A percentile compares a stretch with the other conserved stretches of the same genome.
Evolutionary conservation across 2,888 invertebrate species (phyloP).

Genomic region (Dynastes tityus): DNA sequence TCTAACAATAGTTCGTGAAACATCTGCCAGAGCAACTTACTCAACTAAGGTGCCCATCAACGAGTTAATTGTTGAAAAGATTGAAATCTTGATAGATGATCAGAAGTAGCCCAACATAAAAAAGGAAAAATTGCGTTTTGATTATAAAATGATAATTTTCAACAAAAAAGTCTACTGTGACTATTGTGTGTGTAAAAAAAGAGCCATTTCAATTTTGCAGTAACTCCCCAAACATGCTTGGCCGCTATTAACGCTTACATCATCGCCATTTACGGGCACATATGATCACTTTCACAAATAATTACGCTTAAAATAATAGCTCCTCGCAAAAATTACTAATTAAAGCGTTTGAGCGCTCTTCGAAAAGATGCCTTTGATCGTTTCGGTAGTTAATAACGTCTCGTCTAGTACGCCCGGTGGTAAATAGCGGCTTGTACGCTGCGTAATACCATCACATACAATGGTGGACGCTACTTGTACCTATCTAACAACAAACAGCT

Average conservation of each 20-base stretch:
- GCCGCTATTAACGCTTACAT: neutral
- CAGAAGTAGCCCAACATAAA: too few species aligned
- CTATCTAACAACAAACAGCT: neutral
- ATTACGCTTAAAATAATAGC: slow-evolving; percentile 28
- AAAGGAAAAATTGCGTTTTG: too few species aligned
- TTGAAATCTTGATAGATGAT: too few species aligned
- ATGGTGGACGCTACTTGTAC: too few species aligned
- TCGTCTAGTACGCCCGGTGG: slow-evolving; percentile 19
- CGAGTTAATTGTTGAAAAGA: too few species aligned
- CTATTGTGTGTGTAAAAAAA: too few species aligned
- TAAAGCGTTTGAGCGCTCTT: slow-evolving; percentile 40
- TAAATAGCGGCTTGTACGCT: slow-evolving; percentile 10
- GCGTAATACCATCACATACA: neutral
- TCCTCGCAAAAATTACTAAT: slow-evolving; percentile 36
- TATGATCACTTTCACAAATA: slow-evolving; percentile 11
- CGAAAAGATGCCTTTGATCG: slow-evolving; percentile 30
- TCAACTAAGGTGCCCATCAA: too few species aligned
- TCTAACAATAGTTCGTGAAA: too few species aligned
- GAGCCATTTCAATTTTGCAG: neutral
- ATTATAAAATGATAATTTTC: too few species aligned
- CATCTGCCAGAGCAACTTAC: too few species aligned
- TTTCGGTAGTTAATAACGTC: slow-evolving; percentile 16
- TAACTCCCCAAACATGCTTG: neutral
- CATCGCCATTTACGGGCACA: neutral
- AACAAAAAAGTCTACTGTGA: too few species aligned